phyloP scores from a whole-genome alignment of 2,797 vertebrate genomes.

The Betta splendens region DNA sequence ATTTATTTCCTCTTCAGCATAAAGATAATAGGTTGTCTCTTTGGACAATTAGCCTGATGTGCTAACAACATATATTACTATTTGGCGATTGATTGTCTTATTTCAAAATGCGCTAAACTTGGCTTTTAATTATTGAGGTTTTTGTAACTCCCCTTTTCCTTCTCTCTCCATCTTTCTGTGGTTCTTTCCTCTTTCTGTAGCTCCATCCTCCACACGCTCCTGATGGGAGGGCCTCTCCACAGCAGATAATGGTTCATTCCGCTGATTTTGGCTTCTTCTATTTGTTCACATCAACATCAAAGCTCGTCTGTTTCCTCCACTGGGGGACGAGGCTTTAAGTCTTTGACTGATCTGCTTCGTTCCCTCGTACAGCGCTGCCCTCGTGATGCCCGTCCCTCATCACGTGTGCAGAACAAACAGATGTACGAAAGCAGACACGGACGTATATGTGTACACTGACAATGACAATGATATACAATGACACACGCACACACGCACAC shows the following conservation, averaged over 20 bases:
- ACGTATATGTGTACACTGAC: too few species aligned
- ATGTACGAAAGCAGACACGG: slow-evolving; percentile 13
- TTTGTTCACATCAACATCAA: slow-evolving; percentile 82
- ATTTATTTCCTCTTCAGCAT: slow-evolving; percentile 25
- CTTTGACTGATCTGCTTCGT: slow-evolving; percentile 74
- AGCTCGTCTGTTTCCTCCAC: slow-evolving; percentile 65
- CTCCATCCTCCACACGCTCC: slow-evolving; percentile 21
- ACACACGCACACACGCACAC: too few species aligned
- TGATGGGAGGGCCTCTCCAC: slow-evolving; percentile 60
- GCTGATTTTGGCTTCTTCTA: slow-evolving; percentile 76
- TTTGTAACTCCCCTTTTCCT: slow-evolving; percentile 45
- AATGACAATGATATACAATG: too few species aligned
- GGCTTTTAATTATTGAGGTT: too few species aligned
- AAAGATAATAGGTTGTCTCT: slow-evolving; percentile 5
- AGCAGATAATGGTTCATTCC: slow-evolving; percentile 72
- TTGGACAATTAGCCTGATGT: too few species aligned
- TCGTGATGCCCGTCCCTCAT: slow-evolving; percentile 70
- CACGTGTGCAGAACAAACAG: slow-evolving; percentile 43
- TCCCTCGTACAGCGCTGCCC: slow-evolving; percentile 60
- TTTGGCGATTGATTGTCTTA: too few species aligned
- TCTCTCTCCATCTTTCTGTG: slow-evolving; percentile 27
- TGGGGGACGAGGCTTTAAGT: slow-evolving; percentile 72
- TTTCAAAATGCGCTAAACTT: too few species aligned
- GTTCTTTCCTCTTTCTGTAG: slow-evolving; percentile 14
- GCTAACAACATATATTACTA: too few species aligned